Conservation (phyloP, 1,140 invertebrate species). For the Gonioctena quinquepunctata region DNA sequence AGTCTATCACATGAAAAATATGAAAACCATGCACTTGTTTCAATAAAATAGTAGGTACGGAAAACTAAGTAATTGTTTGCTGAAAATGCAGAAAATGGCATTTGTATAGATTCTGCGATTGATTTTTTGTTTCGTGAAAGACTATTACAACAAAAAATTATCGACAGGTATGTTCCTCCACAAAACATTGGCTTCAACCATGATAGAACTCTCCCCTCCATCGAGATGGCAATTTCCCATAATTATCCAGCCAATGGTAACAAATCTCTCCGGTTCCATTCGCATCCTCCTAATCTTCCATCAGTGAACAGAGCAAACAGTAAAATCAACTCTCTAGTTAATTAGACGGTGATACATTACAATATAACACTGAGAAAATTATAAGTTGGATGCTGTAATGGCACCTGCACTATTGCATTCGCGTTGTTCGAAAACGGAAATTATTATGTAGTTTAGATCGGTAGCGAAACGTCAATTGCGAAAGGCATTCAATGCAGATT, state of each 20-base stretch:
- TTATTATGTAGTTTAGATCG: constrained; percentile 25
- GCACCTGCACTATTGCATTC: constrained; percentile 6
- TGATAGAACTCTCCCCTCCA: background rate
- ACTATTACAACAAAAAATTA: too few species aligned
- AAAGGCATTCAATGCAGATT: constrained; percentile 23
- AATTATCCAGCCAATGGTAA: background rate
- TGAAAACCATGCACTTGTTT: too few species aligned
- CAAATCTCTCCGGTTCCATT: background rate
- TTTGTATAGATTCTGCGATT: too few species aligned
- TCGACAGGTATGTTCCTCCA: too few species aligned
- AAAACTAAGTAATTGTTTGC: too few species aligned
- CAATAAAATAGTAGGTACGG: too few species aligned
- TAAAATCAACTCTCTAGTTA: constrained; percentile 5
- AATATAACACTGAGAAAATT: constrained; percentile 13
- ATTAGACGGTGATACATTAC: constrained; percentile 10
- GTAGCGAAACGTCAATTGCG: constrained; percentile 15
- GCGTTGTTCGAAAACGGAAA: constrained; percentile 22
- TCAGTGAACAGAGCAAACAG: constrained; percentile 12
- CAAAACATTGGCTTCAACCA: too few species aligned
- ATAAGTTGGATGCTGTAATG: constrained; percentile 11
- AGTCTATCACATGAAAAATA: too few species aligned
- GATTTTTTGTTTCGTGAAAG: too few species aligned
- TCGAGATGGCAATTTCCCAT: background rate
- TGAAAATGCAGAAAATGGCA: too few species aligned
- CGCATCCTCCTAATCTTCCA: constrained; percentile 4